A percentile compares a stretch with the other conserved stretches of the same genome.
Evolutionary conservation across 2,888 invertebrate species (phyloP).

Genomic region (Coremacera marginata): DNA sequence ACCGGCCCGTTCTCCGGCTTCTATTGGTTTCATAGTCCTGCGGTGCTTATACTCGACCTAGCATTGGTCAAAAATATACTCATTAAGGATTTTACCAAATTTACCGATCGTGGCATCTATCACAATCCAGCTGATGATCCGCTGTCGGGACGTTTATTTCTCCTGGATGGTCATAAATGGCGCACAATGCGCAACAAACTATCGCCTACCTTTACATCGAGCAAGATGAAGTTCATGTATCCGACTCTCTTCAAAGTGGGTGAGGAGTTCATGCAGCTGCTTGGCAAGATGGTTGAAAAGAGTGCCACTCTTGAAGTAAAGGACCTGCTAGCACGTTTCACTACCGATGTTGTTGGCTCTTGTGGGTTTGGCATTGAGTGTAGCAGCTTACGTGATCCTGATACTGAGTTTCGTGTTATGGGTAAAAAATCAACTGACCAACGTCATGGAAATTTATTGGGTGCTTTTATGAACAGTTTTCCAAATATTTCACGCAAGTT

Average conservation of each 20-base stretch:
- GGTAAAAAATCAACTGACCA: constrained; percentile 41
- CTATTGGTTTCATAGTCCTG: constrained; percentile 56
- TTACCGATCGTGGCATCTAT: constrained; percentile 61
- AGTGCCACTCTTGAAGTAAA: too few relatives aligned
- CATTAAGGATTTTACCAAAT: constrained; percentile 62
- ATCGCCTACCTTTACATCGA: constrained; percentile 70
- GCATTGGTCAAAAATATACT: constrained; percentile 60
- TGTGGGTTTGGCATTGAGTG: constrained; percentile 69
- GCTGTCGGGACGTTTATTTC: constrained; percentile 64
- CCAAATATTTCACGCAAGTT: constrained; percentile 54
- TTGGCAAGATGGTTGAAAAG: too few relatives aligned
- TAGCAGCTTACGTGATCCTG: constrained; percentile 62
- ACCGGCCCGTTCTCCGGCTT: constrained; percentile 54
- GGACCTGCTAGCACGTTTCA: constrained; percentile 39
- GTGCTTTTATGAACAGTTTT: constrained; percentile 48
- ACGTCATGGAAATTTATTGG: constrained; percentile 46
- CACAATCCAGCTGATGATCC: constrained; percentile 65
- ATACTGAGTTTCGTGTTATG: constrained; percentile 58
- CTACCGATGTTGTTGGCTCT: constrained; percentile 69
- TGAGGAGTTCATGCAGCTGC: neutral
- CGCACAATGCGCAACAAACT: constrained; percentile 68
- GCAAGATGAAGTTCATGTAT: constrained; percentile 71
- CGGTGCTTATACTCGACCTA: constrained; percentile 54
- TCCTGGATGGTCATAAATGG: constrained; percentile 67
- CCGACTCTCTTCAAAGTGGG: constrained; percentile 41